Conservation (phyloP, 2,113 vertebrate genomes). For the Centrocercus urophasianus region DNA sequence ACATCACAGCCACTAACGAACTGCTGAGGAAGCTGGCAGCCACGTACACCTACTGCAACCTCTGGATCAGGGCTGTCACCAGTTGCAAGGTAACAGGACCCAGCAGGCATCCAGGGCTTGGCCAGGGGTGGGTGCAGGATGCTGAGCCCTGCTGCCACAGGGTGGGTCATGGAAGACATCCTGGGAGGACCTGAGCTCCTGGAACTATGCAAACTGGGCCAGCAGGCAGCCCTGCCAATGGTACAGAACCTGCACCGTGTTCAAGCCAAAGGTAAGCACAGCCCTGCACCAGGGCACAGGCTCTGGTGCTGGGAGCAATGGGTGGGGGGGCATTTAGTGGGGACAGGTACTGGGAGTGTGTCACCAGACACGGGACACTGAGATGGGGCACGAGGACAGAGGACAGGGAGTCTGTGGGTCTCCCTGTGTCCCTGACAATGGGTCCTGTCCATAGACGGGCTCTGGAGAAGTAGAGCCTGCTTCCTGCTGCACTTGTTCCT, state of each 20-base stretch:
- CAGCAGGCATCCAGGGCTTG: background rate
- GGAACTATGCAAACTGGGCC: background rate
- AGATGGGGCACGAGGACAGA: too few relatives aligned
- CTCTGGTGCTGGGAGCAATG: background rate
- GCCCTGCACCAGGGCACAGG: background rate
- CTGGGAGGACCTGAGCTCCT: constrained; percentile 2
- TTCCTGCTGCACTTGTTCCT: background rate
- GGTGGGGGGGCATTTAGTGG: too few relatives aligned
- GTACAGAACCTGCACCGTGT: background rate
- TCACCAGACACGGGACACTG: background rate
- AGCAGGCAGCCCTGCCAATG: rapidly evolving
- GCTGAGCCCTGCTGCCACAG: background rate
- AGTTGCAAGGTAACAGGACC: rapidly evolving
- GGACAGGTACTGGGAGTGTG: background rate
- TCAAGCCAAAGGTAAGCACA: background rate
- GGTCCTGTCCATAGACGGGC: background rate
- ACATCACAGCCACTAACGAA: background rate
- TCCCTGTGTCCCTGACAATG: background rate
- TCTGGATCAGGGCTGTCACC: constrained; percentile 13
- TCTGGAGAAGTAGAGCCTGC: background rate
- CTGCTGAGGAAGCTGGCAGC: background rate
- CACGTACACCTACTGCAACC: rapidly evolving
- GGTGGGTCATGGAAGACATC: rapidly evolving
- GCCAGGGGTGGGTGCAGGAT: background rate
- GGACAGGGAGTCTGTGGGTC: background rate